Conservation (phyloP, 2,888 invertebrate genomes). For the Prenolepis imparis region DNA sequence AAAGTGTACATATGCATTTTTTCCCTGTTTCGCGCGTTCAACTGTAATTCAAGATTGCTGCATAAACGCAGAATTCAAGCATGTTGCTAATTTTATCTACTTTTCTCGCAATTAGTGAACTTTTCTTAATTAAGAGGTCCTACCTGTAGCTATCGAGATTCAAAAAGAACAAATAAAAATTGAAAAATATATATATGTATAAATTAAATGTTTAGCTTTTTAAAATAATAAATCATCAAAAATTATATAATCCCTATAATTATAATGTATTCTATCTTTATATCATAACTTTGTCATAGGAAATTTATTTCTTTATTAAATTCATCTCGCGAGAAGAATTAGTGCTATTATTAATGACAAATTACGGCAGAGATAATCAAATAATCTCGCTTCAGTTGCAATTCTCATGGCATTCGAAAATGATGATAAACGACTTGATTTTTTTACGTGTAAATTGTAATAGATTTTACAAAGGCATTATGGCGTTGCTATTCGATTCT, state of each 20-base stretch:
- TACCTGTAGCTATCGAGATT: background rate
- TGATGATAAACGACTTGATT: constrained; percentile 24
- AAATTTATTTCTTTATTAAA: constrained; percentile 12
- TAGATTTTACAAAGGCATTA: constrained; percentile 11
- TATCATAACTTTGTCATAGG: background rate
- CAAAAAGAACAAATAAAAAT: background rate
- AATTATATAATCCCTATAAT: background rate
- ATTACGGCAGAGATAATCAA: constrained; percentile 5
- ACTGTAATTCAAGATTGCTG: constrained; percentile 30
- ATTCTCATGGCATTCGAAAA: background rate
- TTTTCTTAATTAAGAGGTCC: background rate
- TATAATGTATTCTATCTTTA: background rate
- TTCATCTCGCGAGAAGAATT: background rate
- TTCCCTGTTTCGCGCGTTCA: background rate
- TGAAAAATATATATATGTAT: background rate
- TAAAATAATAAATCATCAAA: background rate
- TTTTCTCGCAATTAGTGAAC: background rate
- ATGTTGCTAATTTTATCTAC: background rate
- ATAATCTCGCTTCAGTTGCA: background rate
- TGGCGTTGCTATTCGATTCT: background rate
- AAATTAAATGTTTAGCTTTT: background rate
- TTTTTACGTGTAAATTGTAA: background rate
- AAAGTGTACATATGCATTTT: background rate
- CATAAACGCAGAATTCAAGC: background rate
- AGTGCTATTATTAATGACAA: background rate